Percentiles rank a stretch among this genome's conserved stretches.
Conservation (phyloP, 2,797 vertebrate genomes). For the Diplodus puntazzo region DNA sequence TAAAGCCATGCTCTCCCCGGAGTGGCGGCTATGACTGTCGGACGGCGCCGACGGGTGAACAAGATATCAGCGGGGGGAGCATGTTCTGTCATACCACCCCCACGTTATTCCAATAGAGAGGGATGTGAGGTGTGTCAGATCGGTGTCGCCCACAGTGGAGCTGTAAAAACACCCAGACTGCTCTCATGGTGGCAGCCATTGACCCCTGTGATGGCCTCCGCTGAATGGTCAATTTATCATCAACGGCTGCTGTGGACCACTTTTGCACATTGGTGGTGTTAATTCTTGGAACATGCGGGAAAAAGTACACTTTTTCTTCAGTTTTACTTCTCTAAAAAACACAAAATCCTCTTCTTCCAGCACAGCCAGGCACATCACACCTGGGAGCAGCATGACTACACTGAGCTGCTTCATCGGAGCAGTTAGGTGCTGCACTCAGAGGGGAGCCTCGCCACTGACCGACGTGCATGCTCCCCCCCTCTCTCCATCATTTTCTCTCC, state of each 20-base stretch:
- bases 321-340: not conserved
- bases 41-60: constrained; percentile 46
- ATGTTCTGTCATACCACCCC: constrained; percentile 67
- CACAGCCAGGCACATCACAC: constrained; percentile 18
- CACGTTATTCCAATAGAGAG: constrained; percentile 49
- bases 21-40: constrained; percentile 48
- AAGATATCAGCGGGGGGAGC: constrained; percentile 60
- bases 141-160: constrained; percentile 52
- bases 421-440: not conserved
- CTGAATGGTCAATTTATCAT: constrained; percentile 37
- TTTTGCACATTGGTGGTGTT: constrained; percentile 20
- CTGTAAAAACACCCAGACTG: constrained; percentile 46
- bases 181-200: constrained; percentile 37
- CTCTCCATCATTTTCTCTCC: constrained; percentile 44
- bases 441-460: not conserved
- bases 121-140: constrained; percentile 72
- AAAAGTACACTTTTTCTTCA: not conserved
- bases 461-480: constrained; percentile 9
- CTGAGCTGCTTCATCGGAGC: constrained; percentile 22
- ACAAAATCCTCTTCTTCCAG: constrained; percentile 1
- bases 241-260: constrained; percentile 10
- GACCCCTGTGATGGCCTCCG: constrained; percentile 50
- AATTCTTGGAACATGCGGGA: not conserved
- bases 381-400: constrained; percentile 1
- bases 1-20: constrained; percentile 59